These are phyloP conservation scores for Antitype chi DNA, from an alignment of 2,888 invertebrate genomes.

Conservation along the genomic window DNA sequence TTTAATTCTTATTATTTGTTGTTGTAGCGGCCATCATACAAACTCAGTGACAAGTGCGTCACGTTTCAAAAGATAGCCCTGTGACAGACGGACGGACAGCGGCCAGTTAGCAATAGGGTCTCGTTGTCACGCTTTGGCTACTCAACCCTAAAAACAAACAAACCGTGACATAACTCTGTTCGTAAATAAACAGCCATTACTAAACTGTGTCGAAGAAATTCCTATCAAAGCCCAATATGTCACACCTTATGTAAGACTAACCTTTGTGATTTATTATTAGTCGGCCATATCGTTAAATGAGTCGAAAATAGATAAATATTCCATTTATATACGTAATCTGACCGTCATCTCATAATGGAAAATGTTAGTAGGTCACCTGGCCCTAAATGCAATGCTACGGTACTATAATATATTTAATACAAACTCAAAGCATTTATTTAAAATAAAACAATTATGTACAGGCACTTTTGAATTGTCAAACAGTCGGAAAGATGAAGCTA, in stretches of 20 bases:
- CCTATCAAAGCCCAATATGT: slow-evolving; percentile 31
- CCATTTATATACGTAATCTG: slow-evolving; percentile 7
- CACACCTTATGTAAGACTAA: slow-evolving; percentile 48
- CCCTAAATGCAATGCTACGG: not conserved
- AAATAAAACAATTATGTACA: too few species aligned
- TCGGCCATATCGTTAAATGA: slow-evolving; percentile 11
- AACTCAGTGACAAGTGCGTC: not conserved
- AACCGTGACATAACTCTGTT: slow-evolving; percentile 39
- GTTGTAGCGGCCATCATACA: not conserved
- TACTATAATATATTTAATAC: not conserved
- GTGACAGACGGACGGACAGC: too few species aligned
- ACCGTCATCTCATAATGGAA: not conserved
- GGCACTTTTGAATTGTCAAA: too few species aligned
- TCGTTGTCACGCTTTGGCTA: too few species aligned
- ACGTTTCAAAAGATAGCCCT: not conserved
- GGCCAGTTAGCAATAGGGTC: not conserved
- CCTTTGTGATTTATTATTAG: slow-evolving; percentile 27
- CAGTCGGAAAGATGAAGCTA: too few species aligned
- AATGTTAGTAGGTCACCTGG: not conserved
- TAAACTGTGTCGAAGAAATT: slow-evolving; percentile 43
- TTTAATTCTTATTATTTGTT: too few species aligned
- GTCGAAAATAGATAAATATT: not conserved
- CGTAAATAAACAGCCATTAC: slow-evolving; percentile 35
- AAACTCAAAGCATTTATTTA: too few species aligned
- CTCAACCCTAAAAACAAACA: slow-evolving; percentile 17